Evolutionary conservation across 2,888 invertebrate species (phyloP).

Genomic region (Aphidius colemani): DNA sequence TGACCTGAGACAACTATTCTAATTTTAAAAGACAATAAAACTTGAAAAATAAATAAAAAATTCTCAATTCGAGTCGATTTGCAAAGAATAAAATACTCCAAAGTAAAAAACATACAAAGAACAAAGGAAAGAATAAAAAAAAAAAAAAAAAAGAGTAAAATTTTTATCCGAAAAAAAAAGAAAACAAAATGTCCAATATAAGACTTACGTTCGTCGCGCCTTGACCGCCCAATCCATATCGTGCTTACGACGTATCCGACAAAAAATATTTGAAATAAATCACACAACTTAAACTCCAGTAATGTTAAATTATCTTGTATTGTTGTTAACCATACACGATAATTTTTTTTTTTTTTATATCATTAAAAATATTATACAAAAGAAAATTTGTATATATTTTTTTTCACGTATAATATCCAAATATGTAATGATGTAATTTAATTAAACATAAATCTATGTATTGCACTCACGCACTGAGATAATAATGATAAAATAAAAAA

Average conservation of each 20-base stretch:
- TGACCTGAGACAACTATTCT: background rate
- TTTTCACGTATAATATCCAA: no score
- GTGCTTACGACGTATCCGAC: slow-evolving; percentile 51
- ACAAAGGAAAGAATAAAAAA: background rate
- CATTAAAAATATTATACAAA: no score
- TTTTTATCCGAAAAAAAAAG: background rate
- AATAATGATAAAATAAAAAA: slow-evolving; percentile 24
- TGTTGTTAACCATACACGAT: no score
- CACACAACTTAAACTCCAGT: slow-evolving; percentile 29
- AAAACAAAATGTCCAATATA: slow-evolving; percentile 23
- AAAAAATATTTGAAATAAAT: slow-evolving; percentile 30
- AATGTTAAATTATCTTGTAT: background rate
- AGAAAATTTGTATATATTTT: no score
- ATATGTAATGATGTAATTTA: no score
- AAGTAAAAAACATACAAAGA: background rate
- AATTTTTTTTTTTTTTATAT: no score
- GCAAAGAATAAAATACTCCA: background rate
- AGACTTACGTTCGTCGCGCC: slow-evolving; percentile 59
- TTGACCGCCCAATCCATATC: slow-evolving; percentile 60
- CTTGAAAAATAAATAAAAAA: background rate
- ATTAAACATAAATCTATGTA: slow-evolving; percentile 27
- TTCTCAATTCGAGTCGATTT: background rate
- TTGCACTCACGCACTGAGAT: slow-evolving; percentile 48
- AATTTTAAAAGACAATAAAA: background rate
- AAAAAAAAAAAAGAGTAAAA: slow-evolving; percentile 14